Conservation (phyloP, 2,797 vertebrate genomes). For the Poeciliopsis infans region DNA sequence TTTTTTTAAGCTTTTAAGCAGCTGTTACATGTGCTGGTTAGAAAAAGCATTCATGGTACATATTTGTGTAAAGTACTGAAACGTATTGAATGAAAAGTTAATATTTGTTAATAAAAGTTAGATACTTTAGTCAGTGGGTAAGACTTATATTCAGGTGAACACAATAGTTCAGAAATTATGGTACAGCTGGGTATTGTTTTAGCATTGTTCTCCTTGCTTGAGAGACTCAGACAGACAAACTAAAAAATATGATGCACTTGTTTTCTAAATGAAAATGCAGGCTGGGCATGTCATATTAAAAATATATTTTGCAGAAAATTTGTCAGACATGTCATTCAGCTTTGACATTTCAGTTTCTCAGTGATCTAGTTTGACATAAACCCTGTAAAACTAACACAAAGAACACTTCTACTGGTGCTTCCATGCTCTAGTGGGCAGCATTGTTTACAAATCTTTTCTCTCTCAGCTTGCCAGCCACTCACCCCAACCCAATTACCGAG, state of each 20-base stretch:
- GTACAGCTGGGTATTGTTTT: background rate
- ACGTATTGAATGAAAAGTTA: no score
- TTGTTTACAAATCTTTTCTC: conserved; percentile 70
- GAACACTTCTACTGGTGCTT: conserved; percentile 33
- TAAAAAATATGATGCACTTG: background rate
- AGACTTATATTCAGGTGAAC: no score
- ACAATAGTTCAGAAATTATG: no score
- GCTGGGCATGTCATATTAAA: background rate
- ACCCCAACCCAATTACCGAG: conserved; percentile 73
- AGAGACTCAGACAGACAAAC: background rate
- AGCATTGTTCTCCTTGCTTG: background rate
- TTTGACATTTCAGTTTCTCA: conserved; percentile 16
- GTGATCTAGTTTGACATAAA: conserved; percentile 13
- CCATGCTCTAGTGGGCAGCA: conserved; percentile 41
- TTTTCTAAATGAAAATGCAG: background rate
- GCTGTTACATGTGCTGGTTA: no score
- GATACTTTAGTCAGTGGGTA: no score
- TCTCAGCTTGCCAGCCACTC: conserved; percentile 69
- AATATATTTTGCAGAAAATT: background rate
- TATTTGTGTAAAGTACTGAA: no score
- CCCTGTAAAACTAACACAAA: conserved; percentile 14
- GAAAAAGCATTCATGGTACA: no score
- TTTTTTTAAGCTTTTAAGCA: no score
- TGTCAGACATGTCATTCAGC: background rate
- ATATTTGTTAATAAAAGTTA: no score